phyloP scores from a whole-genome alignment of 2,888 invertebrate species.

The Agonopterix heracliana region DNA sequence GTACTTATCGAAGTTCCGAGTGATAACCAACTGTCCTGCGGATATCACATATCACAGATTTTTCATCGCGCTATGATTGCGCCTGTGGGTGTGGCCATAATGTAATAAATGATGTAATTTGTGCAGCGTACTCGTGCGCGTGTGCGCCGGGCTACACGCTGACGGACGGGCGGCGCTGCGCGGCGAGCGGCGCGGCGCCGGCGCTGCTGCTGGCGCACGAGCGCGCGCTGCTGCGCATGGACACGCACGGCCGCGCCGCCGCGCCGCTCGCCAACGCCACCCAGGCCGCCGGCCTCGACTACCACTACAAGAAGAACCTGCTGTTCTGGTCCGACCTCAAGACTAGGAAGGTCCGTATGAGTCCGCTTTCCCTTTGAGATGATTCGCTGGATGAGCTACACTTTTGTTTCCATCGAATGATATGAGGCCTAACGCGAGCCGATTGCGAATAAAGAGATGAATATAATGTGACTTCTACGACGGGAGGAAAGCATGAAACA shows the following conservation, averaged over 20 bases:
- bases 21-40: too few species aligned
- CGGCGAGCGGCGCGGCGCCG: conserved; percentile 55
- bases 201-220: conserved; percentile 83
- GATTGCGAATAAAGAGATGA: too few species aligned
- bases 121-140: conserved; percentile 83
- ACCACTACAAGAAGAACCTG: conserved; percentile 83
- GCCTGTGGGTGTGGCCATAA: too few species aligned
- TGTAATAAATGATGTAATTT: background rate
- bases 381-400: background rate
- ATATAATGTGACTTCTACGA: too few species aligned
- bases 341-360: conserved; percentile 81
- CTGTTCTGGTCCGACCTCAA: conserved; percentile 94
- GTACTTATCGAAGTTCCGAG: too few species aligned
- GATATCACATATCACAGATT: too few species aligned
- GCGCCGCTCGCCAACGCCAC: conserved; percentile 86
- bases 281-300: conserved; percentile 90
- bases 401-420: too few species aligned
- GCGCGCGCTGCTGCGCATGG: conserved; percentile 82
- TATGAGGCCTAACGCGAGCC: too few species aligned
- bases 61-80: too few species aligned
- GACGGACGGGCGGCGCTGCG: conserved; percentile 72
- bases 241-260: conserved; percentile 78
- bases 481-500: too few species aligned
- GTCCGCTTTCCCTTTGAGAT: background rate
- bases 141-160: conserved; percentile 88